Conservation (phyloP, 37 sponge, comb jelly and placozoan genomes). For the Axinella damicornis region DNA sequence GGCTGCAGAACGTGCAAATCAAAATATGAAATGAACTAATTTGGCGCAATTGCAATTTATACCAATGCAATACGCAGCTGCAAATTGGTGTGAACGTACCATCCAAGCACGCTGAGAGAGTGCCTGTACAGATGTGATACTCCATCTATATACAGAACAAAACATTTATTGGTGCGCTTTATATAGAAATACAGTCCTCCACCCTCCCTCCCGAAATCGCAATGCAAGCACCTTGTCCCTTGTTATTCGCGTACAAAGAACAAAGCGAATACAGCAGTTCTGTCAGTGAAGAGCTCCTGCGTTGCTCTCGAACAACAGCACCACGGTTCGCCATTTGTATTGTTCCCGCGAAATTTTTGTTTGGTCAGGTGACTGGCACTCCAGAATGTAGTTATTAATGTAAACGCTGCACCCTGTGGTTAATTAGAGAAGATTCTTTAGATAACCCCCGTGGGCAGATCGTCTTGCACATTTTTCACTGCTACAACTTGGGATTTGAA, state of each 20-base stretch:
- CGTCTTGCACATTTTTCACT: too few relatives aligned
- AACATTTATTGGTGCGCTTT: conserved; percentile 26
- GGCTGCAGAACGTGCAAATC: conserved; percentile 32
- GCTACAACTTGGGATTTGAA: too few relatives aligned
- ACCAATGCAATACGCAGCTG: too few relatives aligned
- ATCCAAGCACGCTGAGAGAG: conserved; percentile 47
- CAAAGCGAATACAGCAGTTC: conserved; percentile 63
- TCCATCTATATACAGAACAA: conserved; percentile 10
- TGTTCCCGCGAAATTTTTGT: conserved; percentile 23
- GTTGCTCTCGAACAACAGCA: not conserved
- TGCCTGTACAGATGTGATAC: conserved; percentile 30
- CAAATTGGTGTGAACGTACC: conserved; percentile 27
- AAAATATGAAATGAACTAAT: too few relatives aligned
- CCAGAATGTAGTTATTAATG: too few relatives aligned
- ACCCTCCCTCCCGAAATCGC: not conserved
- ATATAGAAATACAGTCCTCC: conserved; percentile 11
- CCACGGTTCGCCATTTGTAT: not conserved
- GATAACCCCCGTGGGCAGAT: too few relatives aligned
- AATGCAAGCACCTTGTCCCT: conserved; percentile 17
- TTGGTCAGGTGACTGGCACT: not conserved
- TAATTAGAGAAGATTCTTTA: too few relatives aligned
- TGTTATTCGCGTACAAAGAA: conserved; percentile 18
- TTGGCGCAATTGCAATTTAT: too few relatives aligned
- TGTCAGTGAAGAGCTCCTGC: conserved; percentile 8
- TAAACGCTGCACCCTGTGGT: too few relatives aligned